Evolutionary conservation across 2,113 vertebrate species (phyloP).

Genomic region (Pholis gunnellus): DNA sequence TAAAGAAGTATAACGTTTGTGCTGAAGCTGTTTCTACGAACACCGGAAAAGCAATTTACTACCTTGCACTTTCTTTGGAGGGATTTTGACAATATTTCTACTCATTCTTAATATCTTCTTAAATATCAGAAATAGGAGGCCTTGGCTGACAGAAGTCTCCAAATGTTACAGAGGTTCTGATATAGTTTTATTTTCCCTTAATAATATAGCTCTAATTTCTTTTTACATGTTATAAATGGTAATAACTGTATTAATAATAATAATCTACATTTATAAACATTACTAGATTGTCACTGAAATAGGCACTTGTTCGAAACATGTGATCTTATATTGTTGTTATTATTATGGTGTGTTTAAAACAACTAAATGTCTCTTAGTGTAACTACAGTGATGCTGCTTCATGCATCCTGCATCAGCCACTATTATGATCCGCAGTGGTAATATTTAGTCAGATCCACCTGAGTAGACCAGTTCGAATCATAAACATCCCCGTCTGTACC

Average conservation of each 20-base stretch:
- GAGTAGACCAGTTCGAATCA: constrained; percentile 11
- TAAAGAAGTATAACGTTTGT: not conserved
- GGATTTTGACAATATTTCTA: not conserved
- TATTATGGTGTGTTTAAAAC: constrained; percentile 2
- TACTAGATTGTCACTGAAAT: not conserved
- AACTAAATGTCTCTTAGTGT: not conserved
- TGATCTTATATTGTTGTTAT: not conserved
- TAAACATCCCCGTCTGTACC: not conserved
- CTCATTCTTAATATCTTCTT: not conserved
- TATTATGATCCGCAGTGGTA: constrained; percentile 23
- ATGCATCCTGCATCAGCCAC: constrained; percentile 11
- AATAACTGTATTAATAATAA: not conserved
- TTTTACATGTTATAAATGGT: not conserved
- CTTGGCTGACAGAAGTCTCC: not conserved
- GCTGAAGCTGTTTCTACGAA: not conserved
- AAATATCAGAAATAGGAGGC: not conserved
- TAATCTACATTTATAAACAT: not conserved
- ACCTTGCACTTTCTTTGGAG: not conserved
- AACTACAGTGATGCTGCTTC: constrained; percentile 1
- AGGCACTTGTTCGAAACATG: not conserved
- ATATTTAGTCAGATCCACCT: constrained; percentile 27
- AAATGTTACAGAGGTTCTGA: not conserved
- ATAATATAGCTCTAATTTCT: not conserved
- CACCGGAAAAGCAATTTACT: not conserved
- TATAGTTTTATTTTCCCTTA: not conserved